Conservation (phyloP, 2,113 vertebrate genomes). For the Ciconia boyciana region DNA sequence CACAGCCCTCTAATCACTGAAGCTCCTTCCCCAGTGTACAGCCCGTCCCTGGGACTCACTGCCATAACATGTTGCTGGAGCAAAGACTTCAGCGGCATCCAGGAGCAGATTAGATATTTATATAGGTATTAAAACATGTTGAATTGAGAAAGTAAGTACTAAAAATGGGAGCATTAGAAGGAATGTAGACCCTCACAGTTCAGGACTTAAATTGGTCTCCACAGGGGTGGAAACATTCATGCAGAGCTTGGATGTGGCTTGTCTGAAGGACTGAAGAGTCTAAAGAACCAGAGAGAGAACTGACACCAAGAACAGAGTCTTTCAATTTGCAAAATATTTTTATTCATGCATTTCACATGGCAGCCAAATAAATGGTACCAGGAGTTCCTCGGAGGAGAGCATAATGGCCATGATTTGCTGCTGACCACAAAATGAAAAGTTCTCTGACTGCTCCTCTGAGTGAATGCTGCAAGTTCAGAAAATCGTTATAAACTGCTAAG, state of each 20-base stretch:
- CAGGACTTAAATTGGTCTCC: background rate
- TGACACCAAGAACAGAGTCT: background rate
- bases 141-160: background rate
- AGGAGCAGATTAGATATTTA: background rate
- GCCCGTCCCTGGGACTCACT: background rate
- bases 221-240: rapidly evolving
- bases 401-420: rapidly evolving
- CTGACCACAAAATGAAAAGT: background rate
- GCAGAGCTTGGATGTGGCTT: background rate
- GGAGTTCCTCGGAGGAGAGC: background rate
- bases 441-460: background rate
- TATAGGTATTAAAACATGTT: background rate
- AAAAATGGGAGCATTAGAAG: background rate
- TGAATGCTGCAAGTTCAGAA: background rate
- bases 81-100: background rate
- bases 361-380: background rate
- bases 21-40: background rate
- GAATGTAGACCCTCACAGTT: background rate
- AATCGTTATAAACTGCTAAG: background rate
- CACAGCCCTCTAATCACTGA: background rate
- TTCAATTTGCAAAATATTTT: background rate
- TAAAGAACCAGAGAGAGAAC: background rate
- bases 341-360: background rate
- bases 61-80: background rate
- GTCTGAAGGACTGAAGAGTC: background rate